Base-by-base conservation (phyloP, 64 coral and sea anemone species). In the Catalaphyllia jardinei region DNA sequence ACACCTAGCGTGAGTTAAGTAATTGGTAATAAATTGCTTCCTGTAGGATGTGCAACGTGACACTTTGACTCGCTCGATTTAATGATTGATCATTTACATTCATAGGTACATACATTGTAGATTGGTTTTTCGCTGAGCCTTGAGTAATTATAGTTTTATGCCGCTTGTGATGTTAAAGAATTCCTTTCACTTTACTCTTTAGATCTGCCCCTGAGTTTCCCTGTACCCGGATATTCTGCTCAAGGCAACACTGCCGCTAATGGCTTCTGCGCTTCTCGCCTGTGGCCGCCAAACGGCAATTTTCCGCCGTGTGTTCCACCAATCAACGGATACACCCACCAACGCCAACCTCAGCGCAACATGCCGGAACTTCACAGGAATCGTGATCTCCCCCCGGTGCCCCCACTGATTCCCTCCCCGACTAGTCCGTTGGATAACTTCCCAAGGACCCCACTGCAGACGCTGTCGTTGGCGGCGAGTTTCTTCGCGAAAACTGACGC, bases 321-420 rank as follows among this genome's bases (percentile, higher is more conserved):
- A 9, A 51, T 76, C 25, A 74, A 75, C 27, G 86, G 71, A n/a
- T 77, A 76, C 50, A 27, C 86, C 38, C 81, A 67, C 27, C 52
- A 72, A 24, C 86, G 74, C 3, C 86, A 35, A 5, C 24, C 86
- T 15, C 86, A 38, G 62, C 62, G 81, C 19, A 22, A 33, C 8
- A 16, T 33, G 29, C 75, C 73, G 35, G 30, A 72, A 17, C 25
- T 92, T 25, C 63, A 71, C 16, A 83, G 82, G 31, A 67, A 87
- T 3, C 82, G 83, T 14, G 84, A 86, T 31, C 90, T 92, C 19
- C 90, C 90, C 4, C 90, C 90, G 67, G 83, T 92, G 39, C 90
- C 90, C n/a, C 90, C 90, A 30, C 61, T 92, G 7, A 87, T 92
- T 25, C 89, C 90, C 1, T 92, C 90, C 27, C 90, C 90, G 10